These are phyloP conservation scores for Drosophila sp. DNA, from an alignment of 1,140 invertebrate genomes.

Conservation along the genomic window DNA sequence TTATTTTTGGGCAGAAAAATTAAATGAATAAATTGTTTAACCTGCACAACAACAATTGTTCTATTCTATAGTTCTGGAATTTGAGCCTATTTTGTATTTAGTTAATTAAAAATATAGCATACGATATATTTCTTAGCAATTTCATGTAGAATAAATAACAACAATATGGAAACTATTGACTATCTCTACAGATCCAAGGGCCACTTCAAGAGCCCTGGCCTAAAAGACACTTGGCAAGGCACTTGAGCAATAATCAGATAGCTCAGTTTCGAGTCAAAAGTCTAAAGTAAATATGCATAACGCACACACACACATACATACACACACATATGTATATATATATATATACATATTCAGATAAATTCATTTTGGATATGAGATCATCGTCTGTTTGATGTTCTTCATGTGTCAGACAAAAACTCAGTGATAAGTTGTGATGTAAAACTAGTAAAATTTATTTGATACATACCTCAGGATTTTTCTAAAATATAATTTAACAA, in stretches of 20 bases:
- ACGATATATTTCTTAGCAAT: slow-evolving; percentile 21
- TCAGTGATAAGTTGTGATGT: background rate
- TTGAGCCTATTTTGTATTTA: slow-evolving; percentile 11
- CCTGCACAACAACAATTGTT: slow-evolving; percentile 9
- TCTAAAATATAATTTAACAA: no score
- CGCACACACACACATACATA: slow-evolving; percentile 15
- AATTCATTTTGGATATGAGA: slow-evolving; percentile 16
- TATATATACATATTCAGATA: background rate
- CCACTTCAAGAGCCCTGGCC: slow-evolving; percentile 41
- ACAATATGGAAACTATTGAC: slow-evolving; percentile 1
- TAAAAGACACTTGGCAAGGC: slow-evolving; percentile 13
- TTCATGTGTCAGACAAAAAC: slow-evolving; percentile 3
- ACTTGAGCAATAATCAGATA: slow-evolving; percentile 41
- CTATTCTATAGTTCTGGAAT: background rate
- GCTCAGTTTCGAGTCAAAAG: slow-evolving; percentile 25
- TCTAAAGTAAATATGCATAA: slow-evolving; percentile 40
- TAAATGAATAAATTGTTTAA: slow-evolving; percentile 33
- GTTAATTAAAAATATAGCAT: slow-evolving; percentile 43
- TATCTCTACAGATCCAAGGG: slow-evolving; percentile 27
- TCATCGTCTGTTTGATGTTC: slow-evolving; percentile 20
- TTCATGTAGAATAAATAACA: background rate
- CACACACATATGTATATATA: background rate
- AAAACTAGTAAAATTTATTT: no score
- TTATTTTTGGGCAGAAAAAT: slow-evolving; percentile 13
- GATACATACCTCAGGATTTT: no score